Conservation (phyloP, 2,113 vertebrate genomes). For the Leptocoma aspasia region DNA sequence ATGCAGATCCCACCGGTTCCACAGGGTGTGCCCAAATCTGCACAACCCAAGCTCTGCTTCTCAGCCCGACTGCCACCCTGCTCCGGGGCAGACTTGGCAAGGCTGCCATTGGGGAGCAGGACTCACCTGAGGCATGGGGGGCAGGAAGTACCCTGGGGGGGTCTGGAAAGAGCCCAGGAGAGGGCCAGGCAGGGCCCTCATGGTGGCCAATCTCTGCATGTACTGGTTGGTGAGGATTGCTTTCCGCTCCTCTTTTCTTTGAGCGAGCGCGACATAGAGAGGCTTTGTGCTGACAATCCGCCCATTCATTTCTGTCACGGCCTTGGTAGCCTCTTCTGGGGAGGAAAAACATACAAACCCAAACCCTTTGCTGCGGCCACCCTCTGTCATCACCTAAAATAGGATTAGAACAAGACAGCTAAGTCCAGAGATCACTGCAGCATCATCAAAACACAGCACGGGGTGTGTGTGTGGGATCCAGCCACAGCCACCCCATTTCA, state of each 20-base stretch:
- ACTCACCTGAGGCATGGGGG: slow-evolving; percentile 85
- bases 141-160: slow-evolving; percentile 82
- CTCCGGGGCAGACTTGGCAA: accelerated
- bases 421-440: not conserved
- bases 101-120: accelerated
- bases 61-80: accelerated
- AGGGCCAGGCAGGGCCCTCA: slow-evolving; percentile 81
- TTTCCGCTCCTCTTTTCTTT: slow-evolving; percentile 93
- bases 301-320: slow-evolving; percentile 96
- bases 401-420: slow-evolving; percentile 66
- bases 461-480: not conserved
- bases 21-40: not conserved
- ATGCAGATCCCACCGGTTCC: accelerated
- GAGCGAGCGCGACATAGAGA: slow-evolving; percentile 91
- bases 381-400: slow-evolving; percentile 94
- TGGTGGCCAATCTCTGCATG: slow-evolving; percentile 87
- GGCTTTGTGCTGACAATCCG: slow-evolving; percentile 93
- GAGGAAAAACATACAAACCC: slow-evolving; percentile 98
- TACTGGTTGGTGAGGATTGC: slow-evolving; percentile 95
- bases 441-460: accelerated
- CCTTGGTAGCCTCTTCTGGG: slow-evolving; percentile 96
- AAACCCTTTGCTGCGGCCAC: slow-evolving; percentile 93
- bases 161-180: slow-evolving; percentile 87
- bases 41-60: not conserved
- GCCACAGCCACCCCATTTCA: not conserved